These are phyloP conservation scores for Lagopus muta DNA, from an alignment of 2,113 vertebrate species.

Conservation along the genomic window DNA sequence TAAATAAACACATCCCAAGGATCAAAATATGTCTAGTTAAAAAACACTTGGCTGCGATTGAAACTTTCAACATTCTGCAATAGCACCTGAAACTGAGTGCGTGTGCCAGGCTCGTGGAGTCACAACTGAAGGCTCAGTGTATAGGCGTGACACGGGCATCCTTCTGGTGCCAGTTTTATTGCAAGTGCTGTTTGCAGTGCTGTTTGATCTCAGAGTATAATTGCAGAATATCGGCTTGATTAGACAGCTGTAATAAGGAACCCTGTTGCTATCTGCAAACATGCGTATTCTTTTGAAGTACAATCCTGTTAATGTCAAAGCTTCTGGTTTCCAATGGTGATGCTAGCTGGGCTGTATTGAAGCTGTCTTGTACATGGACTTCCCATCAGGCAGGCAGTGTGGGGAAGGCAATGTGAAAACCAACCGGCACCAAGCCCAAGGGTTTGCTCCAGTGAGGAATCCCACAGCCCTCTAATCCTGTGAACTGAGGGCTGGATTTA, in stretches of 20 bases:
- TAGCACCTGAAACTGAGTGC: fast-evolving
- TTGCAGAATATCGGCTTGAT: background rate
- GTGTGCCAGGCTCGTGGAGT: background rate
- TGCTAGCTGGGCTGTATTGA: conserved; percentile 40
- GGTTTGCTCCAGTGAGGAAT: background rate
- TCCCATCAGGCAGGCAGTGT: conserved; percentile 33
- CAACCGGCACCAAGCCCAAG: background rate
- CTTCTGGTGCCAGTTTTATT: background rate
- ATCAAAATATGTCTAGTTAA: background rate
- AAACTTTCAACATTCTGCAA: fast-evolving
- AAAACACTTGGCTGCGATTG: background rate
- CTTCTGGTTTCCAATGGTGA: conserved; percentile 62
- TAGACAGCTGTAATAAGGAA: conserved; percentile 63
- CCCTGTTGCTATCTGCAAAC: conserved; percentile 54
- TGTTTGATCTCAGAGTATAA: conserved; percentile 20
- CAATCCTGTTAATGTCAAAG: conserved; percentile 47
- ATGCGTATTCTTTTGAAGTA: conserved; percentile 39
- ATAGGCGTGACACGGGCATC: fast-evolving
- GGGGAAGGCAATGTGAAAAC: background rate
- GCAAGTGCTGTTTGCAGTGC: background rate
- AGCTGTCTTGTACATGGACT: conserved; percentile 20
- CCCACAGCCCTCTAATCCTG: background rate
- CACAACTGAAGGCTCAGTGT: fast-evolving
- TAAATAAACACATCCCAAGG: background rate
- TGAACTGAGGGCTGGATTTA: background rate